These are phyloP conservation scores for Macrobrachium rosenbergii DNA, from an alignment of 1,140 invertebrate genomes.

Conservation along the genomic window DNA sequence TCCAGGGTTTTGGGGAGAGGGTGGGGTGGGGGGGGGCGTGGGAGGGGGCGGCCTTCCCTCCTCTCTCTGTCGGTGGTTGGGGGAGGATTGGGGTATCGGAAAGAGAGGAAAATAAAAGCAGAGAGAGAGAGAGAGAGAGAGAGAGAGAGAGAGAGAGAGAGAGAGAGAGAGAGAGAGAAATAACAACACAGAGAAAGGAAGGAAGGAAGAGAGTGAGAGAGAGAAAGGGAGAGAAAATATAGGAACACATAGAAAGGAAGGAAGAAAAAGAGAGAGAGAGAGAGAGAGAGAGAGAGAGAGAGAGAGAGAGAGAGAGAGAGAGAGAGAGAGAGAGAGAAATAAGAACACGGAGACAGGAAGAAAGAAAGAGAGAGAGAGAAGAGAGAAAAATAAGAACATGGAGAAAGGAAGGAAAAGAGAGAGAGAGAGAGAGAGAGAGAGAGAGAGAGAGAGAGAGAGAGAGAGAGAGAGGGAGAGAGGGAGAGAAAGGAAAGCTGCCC, in stretches of 20 bases:
- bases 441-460: not conserved
- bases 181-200: no score
- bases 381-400: no score
- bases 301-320: no score
- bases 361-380: not conserved
- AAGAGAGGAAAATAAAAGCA: not conserved
- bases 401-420: not conserved
- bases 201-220: no score
- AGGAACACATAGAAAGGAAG: no score
- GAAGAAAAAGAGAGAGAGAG: not conserved
- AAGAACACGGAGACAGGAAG: not conserved
- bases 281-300: not conserved
- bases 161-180: not conserved
- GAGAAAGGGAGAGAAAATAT: no score
- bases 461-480: not conserved
- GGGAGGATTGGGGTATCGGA: not conserved
- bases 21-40: not conserved
- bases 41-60: no score
- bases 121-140: slow-evolving; percentile 2
- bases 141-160: not conserved
- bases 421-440: not conserved
- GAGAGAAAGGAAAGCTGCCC: not conserved
- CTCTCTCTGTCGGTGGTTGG: no score
- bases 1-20: not conserved
- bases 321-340: no score